Base-by-base conservation (phyloP, 2,113 vertebrate species). In the Octodon degus region DNA sequence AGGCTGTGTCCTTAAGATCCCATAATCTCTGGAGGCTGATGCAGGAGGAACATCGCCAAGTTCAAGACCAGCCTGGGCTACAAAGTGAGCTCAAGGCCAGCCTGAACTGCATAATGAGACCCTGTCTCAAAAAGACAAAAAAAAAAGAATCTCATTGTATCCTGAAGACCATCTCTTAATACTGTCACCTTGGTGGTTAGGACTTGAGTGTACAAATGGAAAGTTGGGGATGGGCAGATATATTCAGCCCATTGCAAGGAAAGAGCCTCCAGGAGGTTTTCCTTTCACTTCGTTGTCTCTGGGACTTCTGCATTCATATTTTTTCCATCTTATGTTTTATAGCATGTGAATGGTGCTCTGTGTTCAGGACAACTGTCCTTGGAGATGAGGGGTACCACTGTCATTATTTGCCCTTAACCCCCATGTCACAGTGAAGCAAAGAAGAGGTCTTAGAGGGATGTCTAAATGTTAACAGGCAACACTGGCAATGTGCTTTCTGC, bases 211-310 rank as follows among this genome's bases (percentile, higher is more conserved):
- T 53, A 25, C 19, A 27, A n/a, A 53, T 50, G n/a, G 25, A 27
- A 30, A 50, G 40, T 43, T 22, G 0, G 2, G 10, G 2, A 4
- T 2, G 6, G 30, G 10, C 0, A 19, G 19, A 47, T 25, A 22
- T 19, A 83, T 53, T 32, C 11, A 63, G 37, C 25, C 79, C 34
- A 58, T 20, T 94, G n/a, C 43, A 50, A 87, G 25, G 37, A 68
- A 30, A 27, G 37, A 17, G 12, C 76, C 47, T 84, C 68, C 16
- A 67, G 88, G 10, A 60, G 65, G 43, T 47, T 76, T 63, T n/a
- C 20, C 72, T 77, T 43, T 22, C 20, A 12, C 12, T 60, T 47
- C 74, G 4, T 60, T 91, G 40, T 63, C 40, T 37, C 19, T 43
- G 32, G 34, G 27, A 40, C 68, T 11, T 68, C 16, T 62, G 24